phyloP scores from a whole-genome alignment of 2,113 vertebrate genomes.

The Eidolon helvum region DNA sequence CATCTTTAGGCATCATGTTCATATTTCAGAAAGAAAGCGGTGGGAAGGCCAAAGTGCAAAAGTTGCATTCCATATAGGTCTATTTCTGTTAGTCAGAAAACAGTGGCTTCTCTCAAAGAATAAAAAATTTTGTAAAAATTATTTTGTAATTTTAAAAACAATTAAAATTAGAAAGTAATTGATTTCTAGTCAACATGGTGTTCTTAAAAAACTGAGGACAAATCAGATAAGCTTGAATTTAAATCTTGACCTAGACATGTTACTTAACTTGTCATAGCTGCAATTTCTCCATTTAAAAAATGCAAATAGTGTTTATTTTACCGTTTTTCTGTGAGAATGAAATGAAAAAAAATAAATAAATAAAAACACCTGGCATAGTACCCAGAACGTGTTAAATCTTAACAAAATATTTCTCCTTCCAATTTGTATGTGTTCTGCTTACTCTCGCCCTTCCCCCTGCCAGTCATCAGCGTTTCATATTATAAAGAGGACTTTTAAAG shows the following conservation, averaged over 20 bases:
- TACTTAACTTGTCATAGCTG: neutral
- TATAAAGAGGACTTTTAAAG: neutral
- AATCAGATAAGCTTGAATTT: neutral
- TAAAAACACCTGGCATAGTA: neutral
- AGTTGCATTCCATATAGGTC: neutral
- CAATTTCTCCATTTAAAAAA: neutral
- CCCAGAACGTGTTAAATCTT: neutral
- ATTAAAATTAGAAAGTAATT: neutral
- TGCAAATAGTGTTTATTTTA: neutral
- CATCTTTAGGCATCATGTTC: neutral
- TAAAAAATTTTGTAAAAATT: neutral
- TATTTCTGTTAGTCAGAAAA: neutral
- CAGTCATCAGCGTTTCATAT: neutral
- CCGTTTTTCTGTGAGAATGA: neutral
- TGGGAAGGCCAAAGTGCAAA: neutral
- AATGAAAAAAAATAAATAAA: neutral
- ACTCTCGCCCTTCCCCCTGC: too few relatives aligned
- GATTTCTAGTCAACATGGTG: neutral
- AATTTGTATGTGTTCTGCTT: neutral
- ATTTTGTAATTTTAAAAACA: neutral
- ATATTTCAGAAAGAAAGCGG: neutral
- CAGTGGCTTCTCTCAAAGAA: neutral
- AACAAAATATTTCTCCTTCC: neutral
- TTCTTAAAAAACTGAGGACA: neutral
- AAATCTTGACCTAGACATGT: neutral